phyloP scores from a whole-genome alignment of 2,888 invertebrate species.

The Caenorhabditis zanzibari region DNA sequence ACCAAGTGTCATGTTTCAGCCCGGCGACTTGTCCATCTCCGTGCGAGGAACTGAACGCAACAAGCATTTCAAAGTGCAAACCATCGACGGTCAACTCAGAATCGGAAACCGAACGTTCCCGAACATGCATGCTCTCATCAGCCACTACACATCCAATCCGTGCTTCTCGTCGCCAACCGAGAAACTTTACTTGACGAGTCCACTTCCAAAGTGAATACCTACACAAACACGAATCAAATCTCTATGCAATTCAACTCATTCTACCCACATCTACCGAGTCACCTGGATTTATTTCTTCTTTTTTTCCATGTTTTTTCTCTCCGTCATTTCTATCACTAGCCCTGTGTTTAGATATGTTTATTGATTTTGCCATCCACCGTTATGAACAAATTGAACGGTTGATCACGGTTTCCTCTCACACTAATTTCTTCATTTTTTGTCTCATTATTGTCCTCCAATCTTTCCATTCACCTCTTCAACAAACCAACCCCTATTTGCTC shows the following conservation, averaged over 20 bases:
- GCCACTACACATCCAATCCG: conserved; percentile 98
- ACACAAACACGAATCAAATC: not conserved
- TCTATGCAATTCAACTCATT: not conserved
- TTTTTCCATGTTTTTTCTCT: conserved; percentile 8
- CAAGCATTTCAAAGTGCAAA: conserved; percentile 90
- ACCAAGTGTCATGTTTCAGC: conserved; percentile 86
- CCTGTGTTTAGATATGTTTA: conserved; percentile 58
- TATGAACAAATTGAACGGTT: conserved; percentile 58
- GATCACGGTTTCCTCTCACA: conserved; percentile 49
- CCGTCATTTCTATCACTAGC: conserved; percentile 58
- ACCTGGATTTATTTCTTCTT: not conserved
- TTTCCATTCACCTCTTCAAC: conserved; percentile 8
- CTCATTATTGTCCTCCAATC: not conserved
- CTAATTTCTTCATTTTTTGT: not conserved
- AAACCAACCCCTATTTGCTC: conserved; percentile 12
- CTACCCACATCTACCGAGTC: not conserved
- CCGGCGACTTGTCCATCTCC: conserved; percentile 98
- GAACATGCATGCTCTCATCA: conserved; percentile 95
- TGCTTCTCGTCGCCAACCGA: conserved; percentile 99
- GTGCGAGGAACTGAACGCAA: conserved; percentile 97
- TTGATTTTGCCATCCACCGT: conserved; percentile 53
- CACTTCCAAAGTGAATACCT: conserved; percentile 86
- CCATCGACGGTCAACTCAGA: conserved; percentile 87
- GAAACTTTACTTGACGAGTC: conserved; percentile 95
- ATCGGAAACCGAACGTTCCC: conserved; percentile 99